Conservation (phyloP, 2,113 vertebrate species). For the Carettochelys insculpta region DNA sequence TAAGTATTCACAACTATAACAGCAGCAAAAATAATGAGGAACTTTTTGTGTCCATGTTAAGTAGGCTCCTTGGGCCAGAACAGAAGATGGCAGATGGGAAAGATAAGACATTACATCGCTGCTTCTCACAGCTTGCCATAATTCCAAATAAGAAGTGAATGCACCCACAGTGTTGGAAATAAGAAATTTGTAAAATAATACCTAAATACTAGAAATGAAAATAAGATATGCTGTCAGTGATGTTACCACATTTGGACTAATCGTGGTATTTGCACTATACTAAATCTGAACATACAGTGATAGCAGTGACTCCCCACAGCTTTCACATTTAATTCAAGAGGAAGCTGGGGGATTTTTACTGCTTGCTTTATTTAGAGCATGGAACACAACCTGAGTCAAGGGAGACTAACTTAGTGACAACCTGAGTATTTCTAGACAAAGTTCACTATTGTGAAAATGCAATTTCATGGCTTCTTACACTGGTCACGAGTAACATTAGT, state of each 20-base stretch:
- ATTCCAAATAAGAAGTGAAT: neutral
- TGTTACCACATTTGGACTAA: neutral
- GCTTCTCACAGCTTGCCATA: neutral
- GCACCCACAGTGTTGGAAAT: neutral
- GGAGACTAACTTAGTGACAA: neutral
- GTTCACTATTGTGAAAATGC: neutral
- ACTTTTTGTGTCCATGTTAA: neutral
- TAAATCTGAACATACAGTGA: accelerated
- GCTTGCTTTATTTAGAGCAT: neutral
- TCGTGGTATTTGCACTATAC: neutral
- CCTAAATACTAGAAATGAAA: neutral
- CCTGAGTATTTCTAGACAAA: neutral
- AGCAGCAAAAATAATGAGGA: neutral
- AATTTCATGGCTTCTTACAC: neutral
- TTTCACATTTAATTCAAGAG: accelerated
- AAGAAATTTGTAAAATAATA: neutral
- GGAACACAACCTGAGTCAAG: neutral
- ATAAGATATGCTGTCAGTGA: neutral
- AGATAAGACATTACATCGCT: neutral
- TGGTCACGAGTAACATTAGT: neutral
- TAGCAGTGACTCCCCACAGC: accelerated
- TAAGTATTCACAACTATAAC: neutral
- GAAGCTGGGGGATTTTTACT: neutral
- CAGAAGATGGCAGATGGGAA: neutral
- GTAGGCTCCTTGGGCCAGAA: neutral